phyloP scores from a whole-genome alignment of 92 coral and sea anemone genomes.

The Porites cylindrica region DNA sequence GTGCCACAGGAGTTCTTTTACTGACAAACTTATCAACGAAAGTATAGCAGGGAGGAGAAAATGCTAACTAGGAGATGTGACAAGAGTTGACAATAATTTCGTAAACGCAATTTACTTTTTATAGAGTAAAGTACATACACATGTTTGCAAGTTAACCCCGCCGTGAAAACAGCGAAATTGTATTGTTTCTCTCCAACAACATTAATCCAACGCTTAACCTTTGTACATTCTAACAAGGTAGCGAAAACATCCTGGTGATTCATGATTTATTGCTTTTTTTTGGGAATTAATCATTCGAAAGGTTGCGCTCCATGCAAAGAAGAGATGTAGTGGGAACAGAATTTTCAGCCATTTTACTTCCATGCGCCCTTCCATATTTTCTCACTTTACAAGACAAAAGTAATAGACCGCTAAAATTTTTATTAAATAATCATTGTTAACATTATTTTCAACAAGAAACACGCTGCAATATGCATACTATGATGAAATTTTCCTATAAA shows the following conservation, averaged over 20 bases:
- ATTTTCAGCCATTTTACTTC: neutral
- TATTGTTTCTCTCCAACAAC: neutral
- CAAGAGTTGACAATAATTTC: slow-evolving; percentile 35
- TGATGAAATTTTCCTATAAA: too few relatives aligned
- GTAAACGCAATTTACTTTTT: neutral
- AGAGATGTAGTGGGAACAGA: neutral
- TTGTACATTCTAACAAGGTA: slow-evolving; percentile 43
- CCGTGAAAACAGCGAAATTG: slow-evolving; percentile 7
- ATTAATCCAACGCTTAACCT: slow-evolving; percentile 39
- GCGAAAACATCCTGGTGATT: slow-evolving; percentile 30
- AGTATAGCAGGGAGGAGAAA: slow-evolving; percentile 27
- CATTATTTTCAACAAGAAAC: neutral
- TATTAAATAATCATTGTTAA: too few relatives aligned
- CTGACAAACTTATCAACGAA: slow-evolving; percentile 41
- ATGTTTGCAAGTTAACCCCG: neutral
- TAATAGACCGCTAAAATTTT: neutral
- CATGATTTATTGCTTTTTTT: neutral
- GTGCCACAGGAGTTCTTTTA: neutral
- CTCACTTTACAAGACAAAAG: neutral
- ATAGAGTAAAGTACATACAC: neutral
- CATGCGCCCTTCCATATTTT: too few relatives aligned
- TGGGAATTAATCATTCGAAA: neutral
- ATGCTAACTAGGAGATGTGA: slow-evolving; percentile 40
- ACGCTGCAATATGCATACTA: too few relatives aligned
- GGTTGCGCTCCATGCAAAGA: neutral